Percentiles rank a stretch among this genome's conserved stretches.
These are phyloP conservation scores for Peromyscus eremicus DNA, from an alignment of 2,797 vertebrate species.

Conservation along the genomic window DNA sequence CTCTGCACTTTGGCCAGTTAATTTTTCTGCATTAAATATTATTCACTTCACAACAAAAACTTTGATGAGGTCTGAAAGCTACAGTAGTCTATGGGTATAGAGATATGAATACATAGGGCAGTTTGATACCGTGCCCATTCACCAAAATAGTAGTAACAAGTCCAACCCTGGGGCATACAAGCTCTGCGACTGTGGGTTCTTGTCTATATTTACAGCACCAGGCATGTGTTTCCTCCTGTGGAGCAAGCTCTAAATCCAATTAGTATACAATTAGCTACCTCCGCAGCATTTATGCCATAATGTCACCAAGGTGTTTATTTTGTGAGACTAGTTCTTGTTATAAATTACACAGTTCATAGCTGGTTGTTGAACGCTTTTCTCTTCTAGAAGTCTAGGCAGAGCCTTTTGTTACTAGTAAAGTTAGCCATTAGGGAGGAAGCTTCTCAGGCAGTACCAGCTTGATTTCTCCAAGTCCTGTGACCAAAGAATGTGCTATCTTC, in stretches of 20 bases:
- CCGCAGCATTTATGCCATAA: not conserved
- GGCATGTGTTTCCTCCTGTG: not conserved
- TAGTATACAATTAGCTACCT: not conserved
- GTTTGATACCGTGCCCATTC: not conserved
- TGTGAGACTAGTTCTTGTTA: not conserved
- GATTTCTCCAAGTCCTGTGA: not conserved
- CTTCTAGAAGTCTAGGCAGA: not conserved
- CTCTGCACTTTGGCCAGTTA: not conserved
- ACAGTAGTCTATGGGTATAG: not conserved
- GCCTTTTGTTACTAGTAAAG: not conserved
- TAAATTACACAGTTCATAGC: not conserved
- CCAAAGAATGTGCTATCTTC: not conserved
- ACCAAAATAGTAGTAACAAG: not conserved
- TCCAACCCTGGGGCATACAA: not conserved
- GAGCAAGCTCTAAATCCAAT: not conserved
- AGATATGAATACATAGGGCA: not conserved
- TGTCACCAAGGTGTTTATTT: not conserved
- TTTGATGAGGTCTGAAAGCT: not conserved
- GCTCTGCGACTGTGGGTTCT: not conserved
- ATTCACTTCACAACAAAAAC: not conserved
- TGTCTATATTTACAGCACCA: not conserved
- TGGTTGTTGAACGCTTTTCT: not conserved
- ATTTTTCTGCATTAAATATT: not conserved
- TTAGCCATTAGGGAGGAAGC: not conserved
- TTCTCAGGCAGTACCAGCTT: not conserved